Evolutionary conservation across 2,797 vertebrate genomes (phyloP).

Genomic region (Chelon labrosus): DNA sequence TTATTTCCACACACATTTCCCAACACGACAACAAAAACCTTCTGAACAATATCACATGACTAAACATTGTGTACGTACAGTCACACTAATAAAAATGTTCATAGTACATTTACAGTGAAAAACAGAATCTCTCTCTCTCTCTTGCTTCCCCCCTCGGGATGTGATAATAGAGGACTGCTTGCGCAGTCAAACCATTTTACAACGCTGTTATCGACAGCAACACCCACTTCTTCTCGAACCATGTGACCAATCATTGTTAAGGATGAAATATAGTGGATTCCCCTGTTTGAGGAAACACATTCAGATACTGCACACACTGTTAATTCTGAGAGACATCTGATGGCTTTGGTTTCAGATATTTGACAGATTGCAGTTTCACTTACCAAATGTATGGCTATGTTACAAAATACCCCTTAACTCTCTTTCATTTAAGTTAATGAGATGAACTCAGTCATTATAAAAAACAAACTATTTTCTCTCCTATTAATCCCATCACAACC

Average conservation of each 20-base stretch:
- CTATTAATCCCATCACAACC: no score
- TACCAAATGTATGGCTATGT: no score
- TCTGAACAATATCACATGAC: neutral
- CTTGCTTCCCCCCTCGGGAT: neutral
- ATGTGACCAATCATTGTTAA: constrained; percentile 4
- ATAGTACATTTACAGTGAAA: constrained; percentile 1
- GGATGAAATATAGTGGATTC: neutral
- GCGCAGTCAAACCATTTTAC: neutral
- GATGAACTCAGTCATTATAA: no score
- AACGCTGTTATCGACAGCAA: constrained; percentile 4
- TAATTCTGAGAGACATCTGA: no score
- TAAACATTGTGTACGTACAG: neutral
- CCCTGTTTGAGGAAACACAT: no score
- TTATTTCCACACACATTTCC: neutral
- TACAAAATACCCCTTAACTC: no score
- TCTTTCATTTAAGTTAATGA: no score
- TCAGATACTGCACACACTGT: no score
- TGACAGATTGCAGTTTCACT: no score
- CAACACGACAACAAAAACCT: neutral
- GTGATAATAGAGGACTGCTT: neutral
- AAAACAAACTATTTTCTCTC: no score
- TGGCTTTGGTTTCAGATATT: no score
- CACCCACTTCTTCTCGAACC: neutral
- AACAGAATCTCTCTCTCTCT: constrained; percentile 5
- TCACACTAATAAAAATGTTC: constrained; percentile 21